A percentile compares a stretch with the other conserved stretches of the same genome.
phyloP scores from a whole-genome alignment of 2,113 vertebrate species.

The Genyomyrus donnyi region DNA sequence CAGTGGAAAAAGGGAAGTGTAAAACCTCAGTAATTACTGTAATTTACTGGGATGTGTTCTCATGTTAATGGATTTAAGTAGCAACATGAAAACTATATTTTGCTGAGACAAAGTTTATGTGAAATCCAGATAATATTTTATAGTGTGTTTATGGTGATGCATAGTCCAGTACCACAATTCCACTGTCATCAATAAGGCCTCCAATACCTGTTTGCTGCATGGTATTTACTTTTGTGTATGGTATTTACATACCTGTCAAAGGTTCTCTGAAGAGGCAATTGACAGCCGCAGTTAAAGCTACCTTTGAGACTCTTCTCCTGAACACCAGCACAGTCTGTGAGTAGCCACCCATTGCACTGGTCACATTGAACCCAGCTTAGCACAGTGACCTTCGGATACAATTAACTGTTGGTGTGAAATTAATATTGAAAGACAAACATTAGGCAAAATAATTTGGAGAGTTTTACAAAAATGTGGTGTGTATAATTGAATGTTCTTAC shows the following conservation, averaged over 20 bases:
- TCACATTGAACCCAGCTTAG: neutral
- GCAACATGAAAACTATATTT: neutral
- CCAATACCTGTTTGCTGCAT: too few species aligned
- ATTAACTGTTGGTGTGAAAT: neutral
- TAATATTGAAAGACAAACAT: neutral
- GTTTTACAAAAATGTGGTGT: neutral
- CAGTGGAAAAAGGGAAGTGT: too few species aligned
- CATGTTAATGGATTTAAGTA: too few species aligned
- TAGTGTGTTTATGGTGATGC: neutral
- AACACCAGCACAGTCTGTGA: neutral
- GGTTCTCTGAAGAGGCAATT: too few species aligned
- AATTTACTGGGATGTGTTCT: too few species aligned
- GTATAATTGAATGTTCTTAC: neutral
- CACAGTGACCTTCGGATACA: neutral
- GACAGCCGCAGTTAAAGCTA: too few species aligned
- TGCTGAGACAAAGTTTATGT: neutral
- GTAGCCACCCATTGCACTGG: neutral
- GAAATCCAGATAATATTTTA: neutral
- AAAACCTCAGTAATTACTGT: too few species aligned
- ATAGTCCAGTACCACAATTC: too few species aligned
- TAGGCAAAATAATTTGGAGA: neutral
- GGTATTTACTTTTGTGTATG: too few species aligned
- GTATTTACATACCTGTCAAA: too few species aligned
- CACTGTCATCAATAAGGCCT: too few species aligned
- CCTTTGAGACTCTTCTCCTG: neutral